phyloP scores from a whole-genome alignment of 2,888 invertebrate species.

The Chrysolina americana region DNA sequence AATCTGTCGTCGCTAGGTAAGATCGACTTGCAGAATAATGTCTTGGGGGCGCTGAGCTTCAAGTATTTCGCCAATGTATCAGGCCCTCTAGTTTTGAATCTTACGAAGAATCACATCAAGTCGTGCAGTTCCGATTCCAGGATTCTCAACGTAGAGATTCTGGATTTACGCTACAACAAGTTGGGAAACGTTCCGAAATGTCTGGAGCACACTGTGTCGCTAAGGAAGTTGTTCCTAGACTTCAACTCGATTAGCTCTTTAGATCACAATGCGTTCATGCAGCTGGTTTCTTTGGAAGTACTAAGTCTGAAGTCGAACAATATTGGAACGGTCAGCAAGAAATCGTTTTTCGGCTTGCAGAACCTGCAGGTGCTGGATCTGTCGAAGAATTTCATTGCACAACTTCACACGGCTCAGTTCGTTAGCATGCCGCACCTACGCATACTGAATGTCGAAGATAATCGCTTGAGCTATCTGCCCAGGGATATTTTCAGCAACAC shows the following conservation, averaged over 20 bases:
- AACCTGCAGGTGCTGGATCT: constrained; percentile 85
- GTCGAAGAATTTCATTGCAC: constrained; percentile 82
- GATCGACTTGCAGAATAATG: constrained; percentile 86
- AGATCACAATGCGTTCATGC: constrained; percentile 83
- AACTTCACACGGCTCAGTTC: constrained; percentile 86
- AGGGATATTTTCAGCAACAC: constrained; percentile 87
- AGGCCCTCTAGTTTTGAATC: constrained; percentile 81
- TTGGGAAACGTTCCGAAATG: constrained; percentile 79
- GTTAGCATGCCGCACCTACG: constrained; percentile 82
- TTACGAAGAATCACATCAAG: constrained; percentile 80
- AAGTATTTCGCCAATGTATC: constrained; percentile 80
- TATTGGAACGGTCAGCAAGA: constrained; percentile 79
- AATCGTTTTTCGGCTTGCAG: constrained; percentile 83
- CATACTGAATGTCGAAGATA: constrained; percentile 81
- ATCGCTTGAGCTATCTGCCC: constrained; percentile 81
- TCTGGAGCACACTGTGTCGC: constrained; percentile 76
- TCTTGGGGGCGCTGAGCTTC: constrained; percentile 79
- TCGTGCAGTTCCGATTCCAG: constrained; percentile 69
- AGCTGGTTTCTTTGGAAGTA: constrained; percentile 79
- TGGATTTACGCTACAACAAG: constrained; percentile 81
- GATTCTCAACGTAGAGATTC: constrained; percentile 76
- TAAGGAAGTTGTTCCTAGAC: constrained; percentile 80
- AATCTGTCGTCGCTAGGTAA: constrained; percentile 83
- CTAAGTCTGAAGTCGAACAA: constrained; percentile 83
- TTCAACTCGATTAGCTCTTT: constrained; percentile 82